Evolutionary conservation across 1,140 invertebrate species (phyloP), one percentile per base, ranked within the genome.

Genomic region (Halesus radiatus): DNA sequence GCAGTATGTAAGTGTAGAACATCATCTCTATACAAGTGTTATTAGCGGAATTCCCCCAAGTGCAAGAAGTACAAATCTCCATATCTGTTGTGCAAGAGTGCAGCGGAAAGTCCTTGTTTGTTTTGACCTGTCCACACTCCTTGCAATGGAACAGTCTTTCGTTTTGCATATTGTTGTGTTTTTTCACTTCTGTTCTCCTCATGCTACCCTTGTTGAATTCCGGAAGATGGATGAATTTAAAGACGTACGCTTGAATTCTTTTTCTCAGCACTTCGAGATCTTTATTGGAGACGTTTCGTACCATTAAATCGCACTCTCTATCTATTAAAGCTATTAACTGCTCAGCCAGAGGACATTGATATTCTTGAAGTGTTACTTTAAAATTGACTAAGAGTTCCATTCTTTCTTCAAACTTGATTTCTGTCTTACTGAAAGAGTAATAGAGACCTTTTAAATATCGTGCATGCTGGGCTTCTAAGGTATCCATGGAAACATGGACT

Each of bases 381-480:
- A 93, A 86, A 60, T 90, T 88, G 0, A 91, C 86, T 4, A 94
- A 86, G 54, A 91, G 86, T 78, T 92, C 89, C 56, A 92, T 88
- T 53, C 92, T 87, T 80, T 93, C 88, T 74, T 91, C 90, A 1
- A 86, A 82, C 3, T 86, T 87, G 58, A 89, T 84, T 76, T 89
- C 85, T 7, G 88, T 86, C 54, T 90, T 87, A 58, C 88, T 86
- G 70, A 94, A 88, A 37, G 87, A 86, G 18, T 91, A 87, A 81
- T 93, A 93, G 2, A 94, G 84, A 56, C 89, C 88, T 83, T 91
- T 92, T 29, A 92, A 89, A 82, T 92, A 90, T 15, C 89, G 89
- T 8, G 93, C 93, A 84, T 90, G 91, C 85, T 94, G 93, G 52
- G 91, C 92, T 85, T 92, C 92, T 53, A 93, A 79, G 5, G 93